A percentile compares a stretch with the other conserved stretches of the same genome.
Conservation (phyloP, 2,113 vertebrate species). For the Bubo bubo region DNA sequence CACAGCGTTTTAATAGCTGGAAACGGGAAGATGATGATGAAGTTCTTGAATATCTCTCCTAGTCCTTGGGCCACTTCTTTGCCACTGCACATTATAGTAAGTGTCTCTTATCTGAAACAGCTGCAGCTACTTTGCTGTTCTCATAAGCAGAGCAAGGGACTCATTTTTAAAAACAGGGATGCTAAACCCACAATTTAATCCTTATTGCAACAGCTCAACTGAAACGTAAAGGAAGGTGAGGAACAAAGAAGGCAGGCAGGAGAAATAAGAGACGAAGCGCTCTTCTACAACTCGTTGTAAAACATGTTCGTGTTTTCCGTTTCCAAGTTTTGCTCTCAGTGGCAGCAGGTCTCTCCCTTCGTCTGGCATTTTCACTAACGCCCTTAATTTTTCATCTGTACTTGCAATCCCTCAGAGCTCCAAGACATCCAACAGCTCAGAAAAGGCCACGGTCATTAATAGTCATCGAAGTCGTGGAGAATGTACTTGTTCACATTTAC, state of each 20-base stretch:
- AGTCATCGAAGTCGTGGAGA: neutral
- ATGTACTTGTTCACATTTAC: rapidly evolving
- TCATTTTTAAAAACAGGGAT: neutral
- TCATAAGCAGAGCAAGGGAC: neutral
- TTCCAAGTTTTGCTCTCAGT: neutral
- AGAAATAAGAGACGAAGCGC: neutral
- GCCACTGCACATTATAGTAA: rapidly evolving
- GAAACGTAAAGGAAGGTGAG: rapidly evolving
- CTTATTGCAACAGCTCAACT: neutral
- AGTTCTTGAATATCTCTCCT: neutral
- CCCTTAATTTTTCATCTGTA: neutral
- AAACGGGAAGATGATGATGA: rapidly evolving
- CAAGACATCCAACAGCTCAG: too few relatives aligned
- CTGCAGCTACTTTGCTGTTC: neutral
- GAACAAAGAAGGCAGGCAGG: neutral
- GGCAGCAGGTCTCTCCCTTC: neutral
- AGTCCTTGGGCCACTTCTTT: neutral
- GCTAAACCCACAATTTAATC: neutral
- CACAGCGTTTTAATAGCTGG: neutral
- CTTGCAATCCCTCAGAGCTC: neutral
- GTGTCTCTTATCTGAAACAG: rapidly evolving
- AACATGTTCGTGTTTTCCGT: rapidly evolving
- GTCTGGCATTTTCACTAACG: neutral
- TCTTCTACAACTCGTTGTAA: neutral
- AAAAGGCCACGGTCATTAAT: neutral